phyloP scores from a whole-genome alignment of 2,113 vertebrate species.

The Cardinalis cardinalis region DNA sequence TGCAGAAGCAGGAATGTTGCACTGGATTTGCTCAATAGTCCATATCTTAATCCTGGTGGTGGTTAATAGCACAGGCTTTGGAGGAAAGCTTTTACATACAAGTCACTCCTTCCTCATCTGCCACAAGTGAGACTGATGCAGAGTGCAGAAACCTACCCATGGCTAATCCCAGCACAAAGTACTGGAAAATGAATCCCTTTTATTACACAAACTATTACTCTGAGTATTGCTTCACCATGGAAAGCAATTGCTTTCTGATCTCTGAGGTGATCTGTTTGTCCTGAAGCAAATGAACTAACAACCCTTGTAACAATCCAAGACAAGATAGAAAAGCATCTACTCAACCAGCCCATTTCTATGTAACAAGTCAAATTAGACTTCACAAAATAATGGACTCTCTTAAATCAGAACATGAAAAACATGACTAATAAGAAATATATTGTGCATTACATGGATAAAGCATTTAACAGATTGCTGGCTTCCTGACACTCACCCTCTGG shows the following conservation, averaged over 20 bases:
- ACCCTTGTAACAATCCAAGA: not conserved
- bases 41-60: not conserved
- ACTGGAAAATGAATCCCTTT: not conserved
- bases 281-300: not conserved
- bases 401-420: not conserved
- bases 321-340: not conserved
- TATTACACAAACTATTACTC: not conserved
- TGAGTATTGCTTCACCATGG: not conserved
- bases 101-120: not conserved
- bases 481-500: conserved; percentile 5
- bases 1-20: not conserved
- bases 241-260: conserved; percentile 11
- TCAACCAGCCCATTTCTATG: not conserved
- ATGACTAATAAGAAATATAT: not conserved
- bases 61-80: not conserved
- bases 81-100: not conserved
- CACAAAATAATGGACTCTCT: not conserved
- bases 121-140: not conserved
- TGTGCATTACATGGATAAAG: not conserved
- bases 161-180: not conserved
- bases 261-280: not conserved
- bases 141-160: not conserved
- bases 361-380: not conserved
- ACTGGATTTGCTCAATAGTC: not conserved
- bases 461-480: conserved; percentile 16